Base-by-base conservation (phyloP, 2,797 vertebrate genomes). In the Cygnus olor region DNA sequence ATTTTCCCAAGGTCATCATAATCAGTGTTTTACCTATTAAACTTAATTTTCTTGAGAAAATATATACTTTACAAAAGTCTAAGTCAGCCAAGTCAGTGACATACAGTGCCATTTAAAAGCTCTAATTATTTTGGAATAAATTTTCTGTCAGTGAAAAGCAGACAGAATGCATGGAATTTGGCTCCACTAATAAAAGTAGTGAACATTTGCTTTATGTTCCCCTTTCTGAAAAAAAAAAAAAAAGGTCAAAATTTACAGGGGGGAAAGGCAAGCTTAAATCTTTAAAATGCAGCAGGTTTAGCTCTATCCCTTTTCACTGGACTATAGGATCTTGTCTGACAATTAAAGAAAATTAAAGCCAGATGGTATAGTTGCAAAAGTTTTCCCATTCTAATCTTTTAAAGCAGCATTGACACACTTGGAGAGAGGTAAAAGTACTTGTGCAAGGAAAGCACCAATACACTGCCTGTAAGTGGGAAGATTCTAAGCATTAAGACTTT, bases 281-380 rank as follows among this genome's bases (percentile, higher is more conserved):
- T 57, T 47, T 24, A 34, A 93, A 88, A 91, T 82, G 32, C 74
- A 82, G 44, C 78, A 91, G 44, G 40, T 94, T 93, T 94, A 73
- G 30, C 60, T 80, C 49, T 91, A 74, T 77, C 85, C 44, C 30
- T 87, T 90, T 90, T 92, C 80, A 93, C 32, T 47, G 61, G 32
- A 44, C n/a, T 73, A 6, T 32, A 65, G 61, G 49, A 87, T 28
- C 32, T 61, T 69, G 61, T 30, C 45, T 85, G 71, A 87, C 80
- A 82, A 89, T 58, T 28, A 82, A 74, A 54, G 45, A 74, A 87
- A 93, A 90, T 47, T 61, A 57, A 94, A 90, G 71, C 20, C 80
- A 89, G 78, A 61, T 77, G 27, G 40, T 74, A 19, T 38, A 58
- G 34, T 22, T 11, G 2, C 53, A 58, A 16, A 81, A 66, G 19